Conservation (phyloP, 2,797 vertebrate genomes). For the Betta splendens region DNA sequence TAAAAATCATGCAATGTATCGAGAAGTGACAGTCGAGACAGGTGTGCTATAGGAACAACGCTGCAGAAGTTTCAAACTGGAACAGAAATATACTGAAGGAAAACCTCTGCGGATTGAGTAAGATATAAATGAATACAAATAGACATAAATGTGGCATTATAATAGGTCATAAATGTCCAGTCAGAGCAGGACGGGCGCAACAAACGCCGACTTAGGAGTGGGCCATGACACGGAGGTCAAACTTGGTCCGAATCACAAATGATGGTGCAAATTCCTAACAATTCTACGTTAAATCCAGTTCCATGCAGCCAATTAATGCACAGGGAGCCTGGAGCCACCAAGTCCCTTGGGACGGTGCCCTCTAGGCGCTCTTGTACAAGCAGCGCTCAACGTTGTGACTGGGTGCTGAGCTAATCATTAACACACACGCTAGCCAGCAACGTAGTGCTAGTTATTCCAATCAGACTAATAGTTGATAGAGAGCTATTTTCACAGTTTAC, state of each 20-base stretch:
- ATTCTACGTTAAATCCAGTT: background rate
- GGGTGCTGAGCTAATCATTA: background rate
- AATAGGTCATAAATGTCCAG: background rate
- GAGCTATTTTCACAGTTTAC: background rate
- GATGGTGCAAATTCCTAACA: background rate
- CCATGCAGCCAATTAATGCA: background rate
- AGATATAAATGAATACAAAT: background rate
- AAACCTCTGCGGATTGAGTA: conserved; percentile 1
- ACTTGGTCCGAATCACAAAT: too few species aligned
- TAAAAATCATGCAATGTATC: conserved; percentile 32
- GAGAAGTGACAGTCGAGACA: conserved; percentile 23
- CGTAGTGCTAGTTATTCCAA: background rate
- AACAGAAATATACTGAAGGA: background rate
- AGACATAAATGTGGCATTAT: background rate
- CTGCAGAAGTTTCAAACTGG: conserved; percentile 11
- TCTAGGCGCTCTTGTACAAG: background rate
- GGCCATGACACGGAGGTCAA: too few species aligned
- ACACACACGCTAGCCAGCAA: background rate
- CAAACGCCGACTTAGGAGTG: too few species aligned
- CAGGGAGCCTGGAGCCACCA: too few species aligned
- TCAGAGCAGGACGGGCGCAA: background rate
- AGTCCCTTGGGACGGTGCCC: background rate
- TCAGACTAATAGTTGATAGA: background rate
- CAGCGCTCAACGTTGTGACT: background rate
- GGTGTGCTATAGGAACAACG: conserved; percentile 2